Evolutionary conservation across 2,797 vertebrate species (phyloP).

Genomic region (Gadopsis bispinosus): DNA sequence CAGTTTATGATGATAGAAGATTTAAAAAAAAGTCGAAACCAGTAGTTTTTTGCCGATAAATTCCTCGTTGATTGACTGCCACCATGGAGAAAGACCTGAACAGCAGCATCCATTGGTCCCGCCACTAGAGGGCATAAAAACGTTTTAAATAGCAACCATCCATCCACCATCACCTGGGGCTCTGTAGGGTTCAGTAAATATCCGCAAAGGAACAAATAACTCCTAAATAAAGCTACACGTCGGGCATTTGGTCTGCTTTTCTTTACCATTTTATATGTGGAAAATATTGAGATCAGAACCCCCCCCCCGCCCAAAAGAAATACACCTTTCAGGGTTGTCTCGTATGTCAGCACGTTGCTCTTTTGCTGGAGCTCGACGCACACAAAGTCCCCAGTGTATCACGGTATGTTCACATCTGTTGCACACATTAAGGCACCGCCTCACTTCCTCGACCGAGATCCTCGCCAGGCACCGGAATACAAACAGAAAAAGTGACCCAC

Average conservation of each 20-base stretch:
- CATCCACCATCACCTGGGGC: neutral
- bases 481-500: neutral
- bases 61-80: neutral
- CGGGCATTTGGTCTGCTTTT: neutral
- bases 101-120: no score
- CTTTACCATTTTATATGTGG: neutral
- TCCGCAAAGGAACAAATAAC: neutral
- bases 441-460: constrained; percentile 61
- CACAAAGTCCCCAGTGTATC: constrained; percentile 48
- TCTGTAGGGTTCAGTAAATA: neutral
- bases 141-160: no score
- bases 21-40: no score
- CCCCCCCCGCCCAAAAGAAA: no score
- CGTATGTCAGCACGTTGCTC: neutral
- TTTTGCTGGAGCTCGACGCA: neutral
- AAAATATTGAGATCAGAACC: neutral
- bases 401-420: constrained; percentile 75
- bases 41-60: neutral
- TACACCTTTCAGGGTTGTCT: neutral
- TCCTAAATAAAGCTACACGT: neutral
- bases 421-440: constrained; percentile 50
- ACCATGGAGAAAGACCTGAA: neutral
- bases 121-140: constrained; percentile 7
- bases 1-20: no score
- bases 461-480: constrained; percentile 47